Base-by-base conservation (phyloP, 1,140 invertebrate genomes). In the Aricia agestis region DNA sequence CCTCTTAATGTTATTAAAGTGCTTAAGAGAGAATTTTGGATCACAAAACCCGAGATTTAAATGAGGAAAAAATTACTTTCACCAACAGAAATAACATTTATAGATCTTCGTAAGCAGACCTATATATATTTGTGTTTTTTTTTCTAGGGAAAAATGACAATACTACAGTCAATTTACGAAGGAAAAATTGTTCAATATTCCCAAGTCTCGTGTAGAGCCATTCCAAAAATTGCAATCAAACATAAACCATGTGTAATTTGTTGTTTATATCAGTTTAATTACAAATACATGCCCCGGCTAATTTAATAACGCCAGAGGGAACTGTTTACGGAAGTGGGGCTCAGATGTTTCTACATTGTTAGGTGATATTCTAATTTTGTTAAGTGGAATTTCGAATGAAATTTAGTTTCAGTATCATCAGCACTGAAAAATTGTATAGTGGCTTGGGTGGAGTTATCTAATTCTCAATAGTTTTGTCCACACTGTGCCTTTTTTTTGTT, bases 241-340 rank as follows among this genome's bases (percentile, higher is more conserved):
- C 36, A 36, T 36, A 36, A 36, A 36, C 1, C 36, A 52, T 13
- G 2, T 68, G 42, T 68, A 13, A 52, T 52, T 9, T 52, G 11
- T 42, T 9, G 11, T 52, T 52, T 52, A 52, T 52, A 52, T 63
- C 1, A 63, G 19, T 63, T 63, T 63, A 25, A 63, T 19, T 63
- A 63, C 59, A 19, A 31, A 25, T 63, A 17, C 18, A 18, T 59
- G 19, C 59, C 59, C 15, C 58, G 15, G 58, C 19, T 63, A 63
- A 63, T 63, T 63, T 63, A 25, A 63, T 63, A 63, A 63, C 19
- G 19, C 59, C 59, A 59, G n/a, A 5, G 59, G 59, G 59, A 19
- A 25, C 58, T 63, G 59, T 59, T 17, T 25, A 19, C 59, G 59
- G 59, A 63, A 63, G 59, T 63, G 17, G 18, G 19, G 3, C 6